These are phyloP conservation scores for Crenuchus spilurus DNA, from an alignment of 2,797 vertebrate genomes.

Conservation along the genomic window DNA sequence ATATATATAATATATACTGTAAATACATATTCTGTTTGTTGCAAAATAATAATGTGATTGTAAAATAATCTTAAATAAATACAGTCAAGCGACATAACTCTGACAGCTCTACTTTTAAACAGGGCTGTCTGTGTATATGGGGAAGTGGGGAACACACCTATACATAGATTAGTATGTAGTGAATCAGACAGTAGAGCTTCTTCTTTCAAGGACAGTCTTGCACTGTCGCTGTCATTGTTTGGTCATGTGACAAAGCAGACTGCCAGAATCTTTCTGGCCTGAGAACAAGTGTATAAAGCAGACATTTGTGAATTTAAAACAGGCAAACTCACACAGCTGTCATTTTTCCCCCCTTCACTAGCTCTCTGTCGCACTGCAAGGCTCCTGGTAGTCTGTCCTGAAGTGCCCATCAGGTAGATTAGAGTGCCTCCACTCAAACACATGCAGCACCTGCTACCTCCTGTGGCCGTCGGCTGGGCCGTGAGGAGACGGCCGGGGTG, in stretches of 20 bases:
- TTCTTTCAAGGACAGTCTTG: background rate
- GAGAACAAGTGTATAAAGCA: constrained; percentile 6
- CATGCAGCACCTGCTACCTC: constrained; percentile 48
- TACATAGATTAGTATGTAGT: background rate
- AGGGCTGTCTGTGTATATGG: no score
- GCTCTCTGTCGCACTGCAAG: constrained; percentile 16
- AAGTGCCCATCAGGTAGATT: constrained; percentile 41
- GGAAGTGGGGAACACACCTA: background rate
- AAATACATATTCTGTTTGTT: no score
- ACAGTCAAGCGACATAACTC: no score
- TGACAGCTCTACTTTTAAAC: no score
- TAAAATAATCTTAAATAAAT: no score
- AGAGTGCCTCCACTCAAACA: constrained; percentile 30
- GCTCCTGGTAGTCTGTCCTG: constrained; percentile 27
- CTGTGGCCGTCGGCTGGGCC: background rate
- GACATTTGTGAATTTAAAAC: constrained; percentile 28
- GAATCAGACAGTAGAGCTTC: background rate
- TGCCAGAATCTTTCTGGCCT: background rate
- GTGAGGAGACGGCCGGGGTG: constrained; percentile 28
- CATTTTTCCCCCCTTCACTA: background rate
- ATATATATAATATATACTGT: no score
- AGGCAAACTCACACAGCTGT: constrained; percentile 4
- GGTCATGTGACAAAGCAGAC: background rate
- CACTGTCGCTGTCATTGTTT: background rate
- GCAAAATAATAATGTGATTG: no score